Percentiles rank a stretch among this genome's conserved stretches.
Evolutionary conservation across 2,888 invertebrate genomes (phyloP).

Genomic region (Marasmarcha lunaedactyla): DNA sequence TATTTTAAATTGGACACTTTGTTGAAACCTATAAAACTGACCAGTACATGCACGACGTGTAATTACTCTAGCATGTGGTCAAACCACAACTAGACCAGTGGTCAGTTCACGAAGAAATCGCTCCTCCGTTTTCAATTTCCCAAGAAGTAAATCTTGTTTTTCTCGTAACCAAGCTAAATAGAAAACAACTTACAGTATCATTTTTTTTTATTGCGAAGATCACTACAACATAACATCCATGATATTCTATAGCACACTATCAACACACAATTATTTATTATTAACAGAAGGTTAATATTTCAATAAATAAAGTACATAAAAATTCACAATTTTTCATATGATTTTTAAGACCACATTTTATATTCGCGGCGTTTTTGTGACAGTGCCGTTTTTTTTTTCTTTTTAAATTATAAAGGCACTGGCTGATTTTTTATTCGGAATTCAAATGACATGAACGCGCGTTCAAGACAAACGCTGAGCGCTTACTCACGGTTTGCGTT

Average conservation of each 20-base stretch:
- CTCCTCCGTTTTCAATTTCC: neutral
- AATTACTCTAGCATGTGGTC: conserved; percentile 32
- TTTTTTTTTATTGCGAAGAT: conserved; percentile 55
- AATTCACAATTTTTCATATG: too few relatives aligned
- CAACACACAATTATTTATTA: conserved; percentile 18
- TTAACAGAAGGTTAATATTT: too few relatives aligned
- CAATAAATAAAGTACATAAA: too few relatives aligned
- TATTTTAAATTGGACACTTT: too few relatives aligned
- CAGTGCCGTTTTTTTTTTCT: neutral
- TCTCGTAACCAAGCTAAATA: too few relatives aligned
- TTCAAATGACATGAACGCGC: conserved; percentile 47
- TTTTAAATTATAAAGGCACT: neutral
- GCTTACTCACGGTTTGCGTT: conserved; percentile 48
- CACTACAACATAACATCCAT: conserved; percentile 46
- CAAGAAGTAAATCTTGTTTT: too few relatives aligned
- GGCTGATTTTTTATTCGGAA: conserved; percentile 20
- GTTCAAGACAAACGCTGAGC: conserved; percentile 55
- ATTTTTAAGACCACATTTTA: too few relatives aligned
- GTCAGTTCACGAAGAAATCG: conserved; percentile 3
- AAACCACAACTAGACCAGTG: conserved; percentile 10
- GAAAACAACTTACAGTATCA: conserved; percentile 50
- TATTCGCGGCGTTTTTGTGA: too few relatives aligned
- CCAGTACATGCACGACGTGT: conserved; percentile 12
- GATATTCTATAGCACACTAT: conserved; percentile 26
- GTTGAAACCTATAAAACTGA: too few relatives aligned